These are phyloP conservation scores for Lepidurus apus DNA, from an alignment of 1,140 invertebrate genomes.

Conservation along the genomic window DNA sequence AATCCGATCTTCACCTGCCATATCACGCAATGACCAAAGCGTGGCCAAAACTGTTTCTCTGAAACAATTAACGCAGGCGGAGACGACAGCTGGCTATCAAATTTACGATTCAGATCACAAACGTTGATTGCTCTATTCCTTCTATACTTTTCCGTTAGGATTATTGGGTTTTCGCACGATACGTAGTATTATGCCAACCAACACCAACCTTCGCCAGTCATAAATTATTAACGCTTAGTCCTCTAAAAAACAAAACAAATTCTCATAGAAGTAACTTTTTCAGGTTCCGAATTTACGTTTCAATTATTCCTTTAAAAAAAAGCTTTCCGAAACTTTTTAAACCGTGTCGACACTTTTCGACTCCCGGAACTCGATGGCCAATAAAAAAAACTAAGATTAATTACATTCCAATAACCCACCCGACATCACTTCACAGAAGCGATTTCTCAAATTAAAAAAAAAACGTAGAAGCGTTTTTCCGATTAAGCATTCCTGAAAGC, in stretches of 20 bases:
- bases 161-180: background rate
- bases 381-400: too few relatives aligned
- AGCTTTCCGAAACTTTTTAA: too few relatives aligned
- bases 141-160: background rate
- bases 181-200: background rate
- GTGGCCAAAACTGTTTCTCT: background rate
- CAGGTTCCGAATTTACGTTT: too few relatives aligned
- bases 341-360: too few relatives aligned
- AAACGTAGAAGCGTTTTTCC: too few relatives aligned
- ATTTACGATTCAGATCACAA: constrained; percentile 15
- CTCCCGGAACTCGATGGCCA: too few relatives aligned
- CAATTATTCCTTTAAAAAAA: too few relatives aligned
- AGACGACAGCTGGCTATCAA: background rate
- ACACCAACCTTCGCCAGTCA: background rate
- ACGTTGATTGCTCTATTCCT: background rate
- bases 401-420: too few relatives aligned
- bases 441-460: too few relatives aligned
- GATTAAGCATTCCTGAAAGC: background rate
- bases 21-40: background rate
- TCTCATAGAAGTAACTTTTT: too few relatives aligned
- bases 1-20: background rate
- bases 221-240: background rate
- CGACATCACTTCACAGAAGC: too few relatives aligned
- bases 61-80: background rate
- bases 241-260: background rate